Conservation (phyloP, 2,797 vertebrate genomes). For the Poecile montanus region DNA sequence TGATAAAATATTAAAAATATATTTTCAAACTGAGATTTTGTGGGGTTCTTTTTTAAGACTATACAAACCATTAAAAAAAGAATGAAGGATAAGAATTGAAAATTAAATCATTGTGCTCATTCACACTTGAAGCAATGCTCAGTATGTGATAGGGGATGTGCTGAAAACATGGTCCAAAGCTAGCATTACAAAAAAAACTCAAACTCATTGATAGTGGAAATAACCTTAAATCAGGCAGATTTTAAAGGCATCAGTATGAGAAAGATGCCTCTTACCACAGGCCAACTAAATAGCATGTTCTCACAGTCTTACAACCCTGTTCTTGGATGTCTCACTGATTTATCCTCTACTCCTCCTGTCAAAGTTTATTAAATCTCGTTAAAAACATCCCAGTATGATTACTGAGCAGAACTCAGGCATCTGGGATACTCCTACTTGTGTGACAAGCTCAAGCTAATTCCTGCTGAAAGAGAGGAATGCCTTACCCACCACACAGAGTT, state of each 20-base stretch:
- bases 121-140: background rate
- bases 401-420: background rate
- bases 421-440: background rate
- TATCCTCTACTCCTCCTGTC: background rate
- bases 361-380: background rate
- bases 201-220: background rate
- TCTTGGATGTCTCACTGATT: background rate
- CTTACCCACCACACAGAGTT: background rate
- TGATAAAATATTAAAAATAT: background rate
- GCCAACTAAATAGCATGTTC: background rate
- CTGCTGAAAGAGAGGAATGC: background rate
- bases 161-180: background rate
- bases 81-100: background rate
- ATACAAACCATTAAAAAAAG: background rate
- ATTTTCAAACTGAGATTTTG: background rate
- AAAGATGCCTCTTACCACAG: background rate
- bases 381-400: background rate
- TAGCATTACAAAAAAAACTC: background rate
- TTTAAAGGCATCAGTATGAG: background rate
- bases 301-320: background rate
- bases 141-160: background rate
- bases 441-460: background rate
- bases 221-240: background rate
- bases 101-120: background rate
- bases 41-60: background rate